Base-by-base conservation (phyloP, 2,888 invertebrate species). In the Drosophila nr. perissopoda region DNA sequence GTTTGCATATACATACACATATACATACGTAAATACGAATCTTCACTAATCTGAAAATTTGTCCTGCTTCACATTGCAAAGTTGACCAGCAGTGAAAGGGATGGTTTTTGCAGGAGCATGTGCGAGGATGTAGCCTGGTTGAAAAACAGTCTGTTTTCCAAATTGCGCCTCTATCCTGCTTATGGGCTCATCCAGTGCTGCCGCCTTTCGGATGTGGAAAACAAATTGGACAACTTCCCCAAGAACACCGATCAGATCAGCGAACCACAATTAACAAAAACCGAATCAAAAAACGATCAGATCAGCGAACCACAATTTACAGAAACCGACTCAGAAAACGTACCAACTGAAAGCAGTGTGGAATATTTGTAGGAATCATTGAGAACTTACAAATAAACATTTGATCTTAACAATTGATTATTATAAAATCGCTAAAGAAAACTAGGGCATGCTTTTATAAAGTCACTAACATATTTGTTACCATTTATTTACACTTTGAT, bases 181-280 rank as follows among this genome's bases (percentile, higher is more conserved):
- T 73, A 59, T 33, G 83, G 87, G 5, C 4, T 72, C 25, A 66
- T 80, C 0, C 69, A 86, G 40, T 86, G 86, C 29, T 83, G 83
- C 18, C 78, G 52, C 27, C 52, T 77, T 4, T 40, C 56, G 25
- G 86, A 83, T 16, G 81, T 83, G 5, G 42, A 56, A 25, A 7
- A 60, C 25, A 80, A 83, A 29, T 40, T 83, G 49, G 81, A 83
- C 6, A 74, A 83, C 33, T 86, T 83, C 33, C 70, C 79, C 0
- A 51, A 58, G 27, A 11, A 7, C n/a, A 38, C 6, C 8, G 11
- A 33, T 10, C 33, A 3, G 33, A 10, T 10, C 33, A 33, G 10
- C 33, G 10, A 4, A 31, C 10, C 31, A 0, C 33, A 33, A 33
- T 4, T 10, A 4, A 33, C 10, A 10, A 33, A 33, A 3, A 10